A percentile compares a stretch with the other conserved stretches of the same genome.
phyloP scores from a whole-genome alignment of 2,888 invertebrate genomes.

The Caenorhabditis sulstoni region DNA sequence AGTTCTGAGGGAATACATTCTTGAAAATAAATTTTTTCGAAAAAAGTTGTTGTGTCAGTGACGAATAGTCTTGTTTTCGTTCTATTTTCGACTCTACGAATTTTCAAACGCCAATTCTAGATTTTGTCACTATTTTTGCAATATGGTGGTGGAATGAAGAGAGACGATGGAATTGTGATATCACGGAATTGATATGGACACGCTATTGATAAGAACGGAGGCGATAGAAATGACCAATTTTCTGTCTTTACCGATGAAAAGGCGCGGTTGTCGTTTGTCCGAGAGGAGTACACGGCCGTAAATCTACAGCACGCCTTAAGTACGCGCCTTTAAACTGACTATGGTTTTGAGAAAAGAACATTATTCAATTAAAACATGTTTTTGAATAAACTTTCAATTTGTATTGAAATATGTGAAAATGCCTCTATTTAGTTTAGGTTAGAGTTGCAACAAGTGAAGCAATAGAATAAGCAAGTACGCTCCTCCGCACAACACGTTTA shows the following conservation, averaged over 20 bases:
- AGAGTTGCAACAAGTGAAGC: not conserved
- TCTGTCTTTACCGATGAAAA: not conserved
- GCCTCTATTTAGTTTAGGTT: not conserved
- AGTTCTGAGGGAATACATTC: too few relatives aligned
- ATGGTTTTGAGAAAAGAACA: not conserved
- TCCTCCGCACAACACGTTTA: slow-evolving; percentile 10
- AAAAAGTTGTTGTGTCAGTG: slow-evolving; percentile 11
- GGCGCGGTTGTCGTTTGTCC: not conserved
- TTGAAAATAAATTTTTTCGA: not conserved
- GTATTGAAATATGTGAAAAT: not conserved
- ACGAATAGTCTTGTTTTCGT: slow-evolving; percentile 13
- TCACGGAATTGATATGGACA: not conserved
- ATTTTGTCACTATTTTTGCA: slow-evolving; percentile 7
- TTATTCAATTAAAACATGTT: too few relatives aligned
- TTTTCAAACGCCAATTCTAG: not conserved
- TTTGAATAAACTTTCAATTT: not conserved
- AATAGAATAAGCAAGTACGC: slow-evolving; percentile 17
- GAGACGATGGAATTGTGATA: not conserved
- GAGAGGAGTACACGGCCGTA: slow-evolving; percentile 11
- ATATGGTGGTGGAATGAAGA: not conserved
- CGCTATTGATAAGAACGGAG: not conserved
- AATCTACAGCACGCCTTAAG: not conserved
- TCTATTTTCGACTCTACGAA: not conserved
- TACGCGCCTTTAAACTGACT: slow-evolving; percentile 7
- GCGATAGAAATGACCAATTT: not conserved